These are phyloP conservation scores for Ptychobarbus kaznakovi DNA, from an alignment of 2,797 vertebrate species.

Conservation along the genomic window DNA sequence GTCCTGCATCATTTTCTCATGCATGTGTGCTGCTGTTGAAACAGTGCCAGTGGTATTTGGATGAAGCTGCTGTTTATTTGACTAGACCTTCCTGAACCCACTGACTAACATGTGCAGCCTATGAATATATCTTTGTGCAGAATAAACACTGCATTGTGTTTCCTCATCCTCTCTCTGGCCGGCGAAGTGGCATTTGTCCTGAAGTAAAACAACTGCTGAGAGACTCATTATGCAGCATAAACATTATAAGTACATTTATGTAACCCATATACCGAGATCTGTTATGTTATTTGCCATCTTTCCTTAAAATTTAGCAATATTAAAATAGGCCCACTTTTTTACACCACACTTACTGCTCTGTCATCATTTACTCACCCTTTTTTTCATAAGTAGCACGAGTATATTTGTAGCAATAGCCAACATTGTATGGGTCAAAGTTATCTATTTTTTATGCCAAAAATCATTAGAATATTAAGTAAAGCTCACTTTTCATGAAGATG, in stretches of 20 bases:
- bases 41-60: conserved; percentile 70
- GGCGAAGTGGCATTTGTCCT: conserved; percentile 43
- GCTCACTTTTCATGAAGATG: no score
- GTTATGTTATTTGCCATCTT: background rate
- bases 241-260: background rate
- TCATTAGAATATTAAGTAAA: no score
- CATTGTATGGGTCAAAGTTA: no score
- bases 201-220: conserved; percentile 46
- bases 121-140: conserved; percentile 80
- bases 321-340: background rate
- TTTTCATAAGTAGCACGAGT: no score
- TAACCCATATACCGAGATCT: background rate
- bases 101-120: conserved; percentile 59
- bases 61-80: conserved; percentile 77
- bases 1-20: conserved; percentile 28
- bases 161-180: conserved; percentile 56
- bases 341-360: background rate
- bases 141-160: conserved; percentile 63
- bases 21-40: conserved; percentile 39
- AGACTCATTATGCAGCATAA: background rate
- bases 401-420: no score
- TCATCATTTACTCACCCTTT: no score
- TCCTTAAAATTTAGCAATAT: background rate
- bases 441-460: no score
- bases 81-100: conserved; percentile 57